Percentiles rank a stretch among this genome's conserved stretches.
phyloP scores from a whole-genome alignment of 1,140 invertebrate genomes.

The Sesamia nonagrioides region DNA sequence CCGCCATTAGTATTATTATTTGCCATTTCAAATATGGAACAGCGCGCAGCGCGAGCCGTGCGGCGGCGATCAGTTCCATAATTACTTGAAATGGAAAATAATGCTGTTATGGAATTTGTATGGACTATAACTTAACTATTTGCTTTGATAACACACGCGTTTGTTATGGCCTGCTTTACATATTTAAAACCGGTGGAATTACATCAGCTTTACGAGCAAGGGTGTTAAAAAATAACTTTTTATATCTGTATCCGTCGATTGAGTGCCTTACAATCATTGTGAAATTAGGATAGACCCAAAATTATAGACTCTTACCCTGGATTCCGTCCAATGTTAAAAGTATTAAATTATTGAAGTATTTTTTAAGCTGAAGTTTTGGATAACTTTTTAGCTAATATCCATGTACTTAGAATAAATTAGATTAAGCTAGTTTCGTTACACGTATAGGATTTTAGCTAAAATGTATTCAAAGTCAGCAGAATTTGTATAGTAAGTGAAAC shows the following conservation, averaged over 20 bases:
- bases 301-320: conserved; percentile 56
- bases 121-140: no score
- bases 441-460: conserved; percentile 42
- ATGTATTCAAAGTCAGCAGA: conserved; percentile 10
- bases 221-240: conserved; percentile 57
- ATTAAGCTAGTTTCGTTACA: conserved; percentile 37
- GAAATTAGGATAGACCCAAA: conserved; percentile 52
- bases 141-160: no score
- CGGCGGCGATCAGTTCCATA: no score
- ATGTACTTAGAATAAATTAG: conserved; percentile 35
- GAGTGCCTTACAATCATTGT: conserved; percentile 67
- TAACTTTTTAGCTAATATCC: conserved; percentile 42
- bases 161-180: no score
- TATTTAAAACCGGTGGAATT: no score
- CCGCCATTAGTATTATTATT: no score
- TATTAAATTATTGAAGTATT: conserved; percentile 45
- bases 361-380: conserved; percentile 26
- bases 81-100: no score
- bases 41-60: no score
- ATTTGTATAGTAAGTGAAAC: conserved; percentile 40
- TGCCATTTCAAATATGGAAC: no score
- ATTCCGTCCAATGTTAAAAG: conserved; percentile 43
- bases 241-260: conserved; percentile 49
- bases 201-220: no score
- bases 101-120: no score